Evolutionary conservation across 2,888 invertebrate species (phyloP).

Genomic region (Cyrtodaria siliqua): DNA sequence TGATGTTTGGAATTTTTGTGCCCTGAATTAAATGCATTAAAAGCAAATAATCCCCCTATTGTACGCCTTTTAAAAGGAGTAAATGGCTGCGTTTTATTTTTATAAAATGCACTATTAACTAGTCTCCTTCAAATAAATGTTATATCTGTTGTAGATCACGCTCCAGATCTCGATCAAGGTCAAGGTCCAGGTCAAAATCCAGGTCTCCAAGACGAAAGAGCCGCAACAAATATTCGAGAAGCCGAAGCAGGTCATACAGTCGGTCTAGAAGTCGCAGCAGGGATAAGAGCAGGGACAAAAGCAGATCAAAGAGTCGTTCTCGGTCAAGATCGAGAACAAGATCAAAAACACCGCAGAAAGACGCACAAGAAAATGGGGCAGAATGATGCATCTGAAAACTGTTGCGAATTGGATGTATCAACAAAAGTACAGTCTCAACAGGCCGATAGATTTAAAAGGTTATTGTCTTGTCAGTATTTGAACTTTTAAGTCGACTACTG

Average conservation of each 20-base stretch:
- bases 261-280: constrained; percentile 66
- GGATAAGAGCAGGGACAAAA: constrained; percentile 66
- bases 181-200: constrained; percentile 30
- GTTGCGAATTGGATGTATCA: too few species aligned
- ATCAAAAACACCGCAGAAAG: constrained; percentile 24
- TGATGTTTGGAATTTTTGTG: too few species aligned
- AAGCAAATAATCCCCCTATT: too few species aligned
- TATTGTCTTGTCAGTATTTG: constrained; percentile 13
- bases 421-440: too few species aligned
- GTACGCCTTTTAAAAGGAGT: too few species aligned
- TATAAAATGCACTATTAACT: too few species aligned
- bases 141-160: background rate
- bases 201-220: constrained; percentile 58
- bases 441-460: constrained; percentile 14
- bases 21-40: too few species aligned
- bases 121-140: too few species aligned
- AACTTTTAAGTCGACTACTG: background rate
- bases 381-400: background rate
- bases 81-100: too few species aligned
- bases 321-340: constrained; percentile 61
- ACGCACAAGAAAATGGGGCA: constrained; percentile 39
- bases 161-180: constrained; percentile 65
- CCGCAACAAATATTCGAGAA: constrained; percentile 54
- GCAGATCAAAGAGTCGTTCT: constrained; percentile 67
- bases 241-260: constrained; percentile 67